These are phyloP conservation scores for Gonioctena quinquepunctata DNA, from an alignment of 1,140 invertebrate genomes.

Conservation along the genomic window DNA sequence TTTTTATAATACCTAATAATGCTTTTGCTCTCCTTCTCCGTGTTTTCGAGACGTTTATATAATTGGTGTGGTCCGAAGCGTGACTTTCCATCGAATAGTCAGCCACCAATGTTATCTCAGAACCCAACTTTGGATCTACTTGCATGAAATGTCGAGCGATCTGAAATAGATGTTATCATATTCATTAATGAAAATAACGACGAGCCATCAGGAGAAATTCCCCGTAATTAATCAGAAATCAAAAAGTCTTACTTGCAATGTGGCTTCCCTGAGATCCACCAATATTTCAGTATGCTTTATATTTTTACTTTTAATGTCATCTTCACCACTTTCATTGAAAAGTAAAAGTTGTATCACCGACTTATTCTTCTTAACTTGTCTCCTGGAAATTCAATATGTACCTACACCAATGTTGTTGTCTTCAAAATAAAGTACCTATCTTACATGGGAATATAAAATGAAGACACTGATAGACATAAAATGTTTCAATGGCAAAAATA, in stretches of 20 bases:
- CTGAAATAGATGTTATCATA: too few relatives aligned
- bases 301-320: constrained; percentile 94
- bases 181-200: too few relatives aligned
- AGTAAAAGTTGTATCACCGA: constrained; percentile 88
- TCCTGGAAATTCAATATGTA: constrained; percentile 57
- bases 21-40: constrained; percentile 92
- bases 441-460: too few relatives aligned
- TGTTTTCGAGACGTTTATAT: constrained; percentile 86
- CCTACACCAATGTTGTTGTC: background rate
- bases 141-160: constrained; percentile 88
- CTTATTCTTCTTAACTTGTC: constrained; percentile 89
- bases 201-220: too few relatives aligned
- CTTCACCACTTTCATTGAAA: constrained; percentile 78
- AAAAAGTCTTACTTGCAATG: constrained; percentile 64
- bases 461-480: too few relatives aligned
- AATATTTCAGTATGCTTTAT: constrained; percentile 93
- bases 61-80: constrained; percentile 90
- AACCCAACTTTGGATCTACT: constrained; percentile 73
- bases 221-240: background rate
- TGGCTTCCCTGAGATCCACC: constrained; percentile 95
- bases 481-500: background rate
- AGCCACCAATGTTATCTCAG: constrained; percentile 77
- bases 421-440: too few relatives aligned
- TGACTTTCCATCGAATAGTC: constrained; percentile 97
- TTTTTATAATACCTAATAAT: constrained; percentile 74